Percentiles rank a stretch among this genome's conserved stretches.
phyloP scores from a whole-genome alignment of 2,888 invertebrate species.

The Drosophila infuscata region DNA sequence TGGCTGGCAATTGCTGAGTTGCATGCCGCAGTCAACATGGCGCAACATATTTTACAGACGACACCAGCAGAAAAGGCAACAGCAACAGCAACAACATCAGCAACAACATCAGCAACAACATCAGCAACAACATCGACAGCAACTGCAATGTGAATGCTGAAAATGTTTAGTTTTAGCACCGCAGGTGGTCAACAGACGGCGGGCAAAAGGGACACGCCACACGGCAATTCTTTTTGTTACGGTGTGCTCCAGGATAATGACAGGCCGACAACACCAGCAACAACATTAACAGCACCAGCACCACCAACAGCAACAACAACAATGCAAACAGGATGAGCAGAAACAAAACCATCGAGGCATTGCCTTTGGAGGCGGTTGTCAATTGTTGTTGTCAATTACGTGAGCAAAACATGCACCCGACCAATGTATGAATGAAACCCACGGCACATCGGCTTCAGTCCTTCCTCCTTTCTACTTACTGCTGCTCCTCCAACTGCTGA shows the following conservation, averaged over 20 bases:
- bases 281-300: slow-evolving; percentile 17
- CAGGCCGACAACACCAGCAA: slow-evolving; percentile 47
- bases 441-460: slow-evolving; percentile 6
- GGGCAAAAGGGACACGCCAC: slow-evolving; percentile 41
- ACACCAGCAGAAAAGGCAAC: slow-evolving; percentile 2
- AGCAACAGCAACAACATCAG: background rate
- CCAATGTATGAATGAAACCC: slow-evolving; percentile 33
- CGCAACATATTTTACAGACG: slow-evolving; percentile 56
- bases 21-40: slow-evolving; percentile 45
- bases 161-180: slow-evolving; percentile 70
- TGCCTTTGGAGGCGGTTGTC: slow-evolving; percentile 68
- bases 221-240: slow-evolving; percentile 39
- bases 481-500: slow-evolving; percentile 25
- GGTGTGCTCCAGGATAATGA: slow-evolving; percentile 70
- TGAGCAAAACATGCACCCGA: slow-evolving; percentile 74
- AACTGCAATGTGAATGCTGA: slow-evolving; percentile 34
- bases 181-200: slow-evolving; percentile 70
- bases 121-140: slow-evolving; percentile 8
- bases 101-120: background rate
- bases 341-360: slow-evolving; percentile 27
- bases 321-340: slow-evolving; percentile 16
- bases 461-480: background rate
- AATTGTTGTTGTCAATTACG: slow-evolving; percentile 78
- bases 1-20: slow-evolving; percentile 51
- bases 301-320: background rate